Percentiles rank a stretch among this genome's conserved stretches.
These are phyloP conservation scores for Calypte anna DNA, from an alignment of 2,113 vertebrate genomes.

Conservation along the genomic window DNA sequence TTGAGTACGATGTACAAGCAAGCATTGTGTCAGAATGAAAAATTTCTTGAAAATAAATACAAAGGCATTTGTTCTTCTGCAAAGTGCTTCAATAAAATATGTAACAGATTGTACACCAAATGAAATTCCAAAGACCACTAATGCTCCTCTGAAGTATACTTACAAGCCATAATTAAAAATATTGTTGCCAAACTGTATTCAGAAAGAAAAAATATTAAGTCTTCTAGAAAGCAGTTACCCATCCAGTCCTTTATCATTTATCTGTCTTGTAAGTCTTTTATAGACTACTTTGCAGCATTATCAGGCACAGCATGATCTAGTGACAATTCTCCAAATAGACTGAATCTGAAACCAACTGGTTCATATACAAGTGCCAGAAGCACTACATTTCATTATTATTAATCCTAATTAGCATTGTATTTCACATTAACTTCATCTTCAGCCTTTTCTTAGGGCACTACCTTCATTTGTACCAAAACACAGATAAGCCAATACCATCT, in stretches of 20 bases:
- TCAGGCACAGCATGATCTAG: neutral
- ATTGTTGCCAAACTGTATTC: neutral
- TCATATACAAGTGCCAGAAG: neutral
- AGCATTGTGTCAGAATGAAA: neutral
- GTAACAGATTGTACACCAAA: slow-evolving; percentile 34
- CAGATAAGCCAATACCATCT: neutral
- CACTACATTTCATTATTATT: neutral
- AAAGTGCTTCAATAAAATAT: neutral
- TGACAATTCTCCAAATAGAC: neutral
- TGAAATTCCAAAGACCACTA: slow-evolving; percentile 29
- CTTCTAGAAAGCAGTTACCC: neutral
- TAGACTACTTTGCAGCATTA: neutral
- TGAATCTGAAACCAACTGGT: neutral
- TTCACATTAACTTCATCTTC: neutral
- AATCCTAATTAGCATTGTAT: neutral
- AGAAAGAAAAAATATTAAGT: neutral
- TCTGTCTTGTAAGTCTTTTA: neutral
- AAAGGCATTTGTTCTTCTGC: neutral
- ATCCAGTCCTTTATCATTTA: neutral
- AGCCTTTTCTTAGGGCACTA: neutral
- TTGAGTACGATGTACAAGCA: neutral
- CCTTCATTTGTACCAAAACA: neutral
- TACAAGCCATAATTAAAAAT: neutral
- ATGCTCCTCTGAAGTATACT: slow-evolving; percentile 30
- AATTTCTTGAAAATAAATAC: neutral